Percentiles rank a stretch among this genome's conserved stretches.
phyloP scores from a whole-genome alignment of 2,113 vertebrate genomes.

The Corythornis madagascariensis region DNA sequence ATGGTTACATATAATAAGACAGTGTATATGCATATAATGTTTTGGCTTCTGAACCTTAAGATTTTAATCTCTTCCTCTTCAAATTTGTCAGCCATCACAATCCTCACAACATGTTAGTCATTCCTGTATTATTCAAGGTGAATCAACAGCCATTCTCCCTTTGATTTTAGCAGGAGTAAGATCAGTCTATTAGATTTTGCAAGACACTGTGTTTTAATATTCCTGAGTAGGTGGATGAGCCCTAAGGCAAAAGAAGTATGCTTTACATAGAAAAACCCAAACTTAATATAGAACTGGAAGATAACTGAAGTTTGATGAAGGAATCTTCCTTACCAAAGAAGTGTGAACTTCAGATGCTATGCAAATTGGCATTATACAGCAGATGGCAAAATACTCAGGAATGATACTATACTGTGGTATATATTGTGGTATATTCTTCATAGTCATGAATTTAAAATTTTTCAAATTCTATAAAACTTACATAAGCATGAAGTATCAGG shows the following conservation, averaged over 20 bases:
- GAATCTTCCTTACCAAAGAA: not conserved
- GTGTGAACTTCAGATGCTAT: not conserved
- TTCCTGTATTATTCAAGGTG: not conserved
- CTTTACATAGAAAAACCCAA: constrained; percentile 6
- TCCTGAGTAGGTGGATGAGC: not conserved
- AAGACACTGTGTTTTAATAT: not conserved
- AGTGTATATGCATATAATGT: not conserved
- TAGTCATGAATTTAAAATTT: not conserved
- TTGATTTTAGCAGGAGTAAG: not conserved
- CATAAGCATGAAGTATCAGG: not conserved
- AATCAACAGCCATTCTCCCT: not conserved
- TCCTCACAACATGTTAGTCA: not conserved
- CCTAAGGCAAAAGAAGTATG: not conserved
- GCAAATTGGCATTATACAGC: not conserved
- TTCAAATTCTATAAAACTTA: constrained; percentile 42
- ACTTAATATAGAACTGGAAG: constrained; percentile 29
- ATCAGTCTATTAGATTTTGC: not conserved
- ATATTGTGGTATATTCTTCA: not conserved
- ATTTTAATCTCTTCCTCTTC: not conserved
- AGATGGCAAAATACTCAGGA: not conserved
- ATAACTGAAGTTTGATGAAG: not conserved
- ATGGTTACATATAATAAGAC: not conserved
- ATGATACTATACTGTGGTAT: not conserved
- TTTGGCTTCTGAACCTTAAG: not conserved
- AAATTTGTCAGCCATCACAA: not conserved